phyloP scores from a whole-genome alignment of 2,113 vertebrate genomes.

The Carassius auratus region DNA sequence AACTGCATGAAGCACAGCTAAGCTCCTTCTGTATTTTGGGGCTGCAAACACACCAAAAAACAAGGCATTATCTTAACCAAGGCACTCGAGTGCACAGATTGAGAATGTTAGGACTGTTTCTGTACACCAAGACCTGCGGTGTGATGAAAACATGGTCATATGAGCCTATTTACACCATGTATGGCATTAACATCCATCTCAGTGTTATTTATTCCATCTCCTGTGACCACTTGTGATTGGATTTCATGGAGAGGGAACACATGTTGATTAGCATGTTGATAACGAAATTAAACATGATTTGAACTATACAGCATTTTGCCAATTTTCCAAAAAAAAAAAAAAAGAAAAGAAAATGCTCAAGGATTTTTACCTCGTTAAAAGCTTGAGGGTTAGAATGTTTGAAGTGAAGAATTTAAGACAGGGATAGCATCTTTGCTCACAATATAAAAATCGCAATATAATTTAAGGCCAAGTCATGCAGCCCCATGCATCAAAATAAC shows the following conservation, averaged over 20 bases:
- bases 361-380: no score
- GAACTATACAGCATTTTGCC: no score
- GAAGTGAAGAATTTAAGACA: no score
- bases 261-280: background rate
- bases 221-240: background rate
- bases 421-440: no score
- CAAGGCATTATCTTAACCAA: background rate
- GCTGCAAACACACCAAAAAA: background rate
- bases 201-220: background rate
- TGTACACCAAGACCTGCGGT: background rate
- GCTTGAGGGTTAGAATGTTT: no score
- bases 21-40: constrained; percentile 15
- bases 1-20: constrained; percentile 17
- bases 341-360: no score
- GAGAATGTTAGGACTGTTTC: background rate
- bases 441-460: no score
- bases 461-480: no score
- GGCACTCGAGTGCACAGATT: background rate
- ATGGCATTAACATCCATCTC: background rate
- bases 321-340: no score
- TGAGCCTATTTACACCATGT: background rate
- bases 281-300: background rate
- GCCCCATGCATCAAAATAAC: no score
- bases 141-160: background rate
- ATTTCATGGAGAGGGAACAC: background rate